Percentiles rank a stretch among this genome's conserved stretches.
These are phyloP conservation scores for Melitaea cinxia DNA, from an alignment of 1,140 invertebrate species.

Conservation along the genomic window DNA sequence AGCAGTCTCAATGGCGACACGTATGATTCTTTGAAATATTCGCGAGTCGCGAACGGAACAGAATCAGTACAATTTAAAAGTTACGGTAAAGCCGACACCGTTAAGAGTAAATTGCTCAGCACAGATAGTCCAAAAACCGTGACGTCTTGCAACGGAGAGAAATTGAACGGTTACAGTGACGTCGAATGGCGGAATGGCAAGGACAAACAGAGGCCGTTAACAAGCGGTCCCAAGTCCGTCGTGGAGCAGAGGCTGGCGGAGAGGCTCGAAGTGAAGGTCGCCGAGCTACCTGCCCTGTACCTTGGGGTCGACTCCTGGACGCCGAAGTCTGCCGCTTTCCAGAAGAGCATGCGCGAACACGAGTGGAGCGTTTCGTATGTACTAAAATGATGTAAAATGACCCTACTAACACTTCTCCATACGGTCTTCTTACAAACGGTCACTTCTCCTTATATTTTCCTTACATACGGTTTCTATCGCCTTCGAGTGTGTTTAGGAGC, in stretches of 20 bases:
- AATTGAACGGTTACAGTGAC: conserved; percentile 60
- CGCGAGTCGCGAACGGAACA: conserved; percentile 74
- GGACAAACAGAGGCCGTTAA: conserved; percentile 66
- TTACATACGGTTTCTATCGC: conserved; percentile 7
- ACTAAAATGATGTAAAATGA: conserved; percentile 35
- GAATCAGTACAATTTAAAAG: conserved; percentile 75
- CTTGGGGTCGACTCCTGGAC: conserved; percentile 84
- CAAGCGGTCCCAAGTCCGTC: conserved; percentile 66
- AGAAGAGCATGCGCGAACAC: conserved; percentile 80
- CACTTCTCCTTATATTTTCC: conserved; percentile 33
- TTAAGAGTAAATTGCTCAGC: conserved; percentile 75
- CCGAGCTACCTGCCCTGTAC: conserved; percentile 84
- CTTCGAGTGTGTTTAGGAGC: conserved; percentile 40
- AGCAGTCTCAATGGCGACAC: conserved; percentile 68
- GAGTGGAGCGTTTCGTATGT: conserved; percentile 82
- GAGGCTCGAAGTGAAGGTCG: conserved; percentile 77
- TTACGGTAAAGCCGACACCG: conserved; percentile 74
- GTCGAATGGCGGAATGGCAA: conserved; percentile 57
- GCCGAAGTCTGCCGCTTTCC: conserved; percentile 83
- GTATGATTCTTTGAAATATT: conserved; percentile 78
- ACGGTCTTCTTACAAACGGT: conserved; percentile 17
- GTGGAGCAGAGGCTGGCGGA: conserved; percentile 72
- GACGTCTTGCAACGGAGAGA: conserved; percentile 73
- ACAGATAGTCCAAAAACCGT: conserved; percentile 75
- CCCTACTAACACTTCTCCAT: conserved; percentile 36